Percentiles rank a stretch among this genome's conserved stretches.
Evolutionary conservation across 2,113 vertebrate species (phyloP).

Genomic region (Dromiciops gliroides): DNA sequence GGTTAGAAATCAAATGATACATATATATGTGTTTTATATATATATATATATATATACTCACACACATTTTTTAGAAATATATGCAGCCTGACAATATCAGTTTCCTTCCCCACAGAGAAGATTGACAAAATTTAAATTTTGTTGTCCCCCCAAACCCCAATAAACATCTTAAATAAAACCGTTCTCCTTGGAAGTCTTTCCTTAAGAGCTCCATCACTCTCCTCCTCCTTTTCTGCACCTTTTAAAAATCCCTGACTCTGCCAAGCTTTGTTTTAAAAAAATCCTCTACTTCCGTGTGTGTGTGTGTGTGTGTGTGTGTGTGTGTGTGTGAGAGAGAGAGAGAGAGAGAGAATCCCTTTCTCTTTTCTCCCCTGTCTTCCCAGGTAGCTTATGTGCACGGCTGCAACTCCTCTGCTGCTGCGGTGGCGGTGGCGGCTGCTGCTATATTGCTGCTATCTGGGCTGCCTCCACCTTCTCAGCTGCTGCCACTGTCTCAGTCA

Average conservation of each 20-base stretch:
- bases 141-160: not conserved
- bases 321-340: no score
- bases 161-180: not conserved
- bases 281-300: not conserved
- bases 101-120: not conserved
- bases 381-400: constrained; percentile 50
- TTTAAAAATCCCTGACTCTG: not conserved
- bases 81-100: not conserved
- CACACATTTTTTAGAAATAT: no score
- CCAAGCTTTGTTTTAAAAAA: not conserved
- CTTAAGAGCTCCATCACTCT: not conserved
- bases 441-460: not conserved
- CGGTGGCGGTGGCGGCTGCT: not conserved
- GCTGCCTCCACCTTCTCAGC: not conserved
- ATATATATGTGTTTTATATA: not conserved
- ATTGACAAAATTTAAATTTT: not conserved
- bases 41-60: no score
- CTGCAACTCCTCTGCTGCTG: not conserved
- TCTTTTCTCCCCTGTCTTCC: not conserved
- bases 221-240: not conserved
- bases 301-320: no score
- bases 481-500: not conserved
- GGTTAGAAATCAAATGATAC: not conserved
- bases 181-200: not conserved
- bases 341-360: not conserved